Percentiles rank a stretch among this genome's conserved stretches.
Conservation (phyloP, 2,888 invertebrate species). For the Hirtodrosophila confusa region DNA sequence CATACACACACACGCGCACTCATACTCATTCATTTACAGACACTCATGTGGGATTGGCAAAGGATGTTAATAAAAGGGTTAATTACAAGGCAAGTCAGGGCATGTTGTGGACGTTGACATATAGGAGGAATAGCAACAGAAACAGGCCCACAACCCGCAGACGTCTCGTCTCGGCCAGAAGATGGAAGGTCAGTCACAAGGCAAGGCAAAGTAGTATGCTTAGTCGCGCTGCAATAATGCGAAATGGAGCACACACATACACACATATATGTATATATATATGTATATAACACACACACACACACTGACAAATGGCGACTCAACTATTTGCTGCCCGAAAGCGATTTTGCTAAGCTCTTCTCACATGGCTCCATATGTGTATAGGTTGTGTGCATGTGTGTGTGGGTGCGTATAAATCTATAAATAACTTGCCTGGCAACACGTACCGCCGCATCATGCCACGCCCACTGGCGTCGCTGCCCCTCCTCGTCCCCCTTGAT, state of each 20-base stretch:
- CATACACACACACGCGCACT: not conserved
- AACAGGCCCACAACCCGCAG: not conserved
- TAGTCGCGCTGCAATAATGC: slow-evolving; percentile 58
- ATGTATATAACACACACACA: slow-evolving; percentile 1
- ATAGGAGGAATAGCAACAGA: too few species aligned
- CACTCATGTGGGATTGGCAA: slow-evolving; percentile 10
- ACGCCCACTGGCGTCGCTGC: slow-evolving; percentile 11
- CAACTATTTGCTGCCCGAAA: slow-evolving; percentile 63
- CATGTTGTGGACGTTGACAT: slow-evolving; percentile 28
- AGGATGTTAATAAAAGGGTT: slow-evolving; percentile 67
- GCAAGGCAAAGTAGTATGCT: slow-evolving; percentile 52
- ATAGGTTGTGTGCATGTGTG: slow-evolving; percentile 8
- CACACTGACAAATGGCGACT: slow-evolving; percentile 41
- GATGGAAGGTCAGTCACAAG: slow-evolving; percentile 31
- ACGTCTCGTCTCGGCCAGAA: too few species aligned
- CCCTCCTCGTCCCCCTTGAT: slow-evolving; percentile 1
- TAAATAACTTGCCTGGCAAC: slow-evolving; percentile 54
- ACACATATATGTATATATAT: not conserved
- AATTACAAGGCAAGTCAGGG: slow-evolving; percentile 60
- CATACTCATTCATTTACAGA: too few species aligned
- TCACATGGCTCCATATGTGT: slow-evolving; percentile 28
- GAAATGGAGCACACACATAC: slow-evolving; percentile 18
- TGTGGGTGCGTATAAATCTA: slow-evolving; percentile 51
- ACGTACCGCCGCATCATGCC: slow-evolving; percentile 32
- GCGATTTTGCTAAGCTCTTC: slow-evolving; percentile 53